A percentile compares a stretch with the other conserved stretches of the same genome.
Conservation (phyloP, 2,113 vertebrate genomes). For the Archocentrus centrarchus region DNA sequence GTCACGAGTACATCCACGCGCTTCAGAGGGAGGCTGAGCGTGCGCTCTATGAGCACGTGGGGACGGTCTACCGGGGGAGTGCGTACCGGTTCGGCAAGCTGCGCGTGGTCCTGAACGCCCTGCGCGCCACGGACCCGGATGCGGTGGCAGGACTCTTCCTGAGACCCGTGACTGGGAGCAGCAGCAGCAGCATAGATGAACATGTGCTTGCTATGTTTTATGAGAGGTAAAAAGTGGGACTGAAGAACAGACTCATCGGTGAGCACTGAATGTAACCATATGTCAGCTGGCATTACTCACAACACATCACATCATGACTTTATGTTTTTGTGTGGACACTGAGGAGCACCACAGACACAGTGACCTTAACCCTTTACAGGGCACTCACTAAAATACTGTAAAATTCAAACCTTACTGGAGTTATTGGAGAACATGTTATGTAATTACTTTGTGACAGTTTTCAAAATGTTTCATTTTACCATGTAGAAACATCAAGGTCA, state of each 20-base stretch:
- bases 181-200: conserved; percentile 85
- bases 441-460: too few relatives aligned
- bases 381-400: too few relatives aligned
- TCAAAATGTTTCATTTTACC: too few relatives aligned
- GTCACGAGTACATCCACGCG: conserved; percentile 86
- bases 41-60: conserved; percentile 88
- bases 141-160: conserved; percentile 89
- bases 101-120: conserved; percentile 83
- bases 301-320: background rate
- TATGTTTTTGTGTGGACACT: background rate
- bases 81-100: conserved; percentile 71
- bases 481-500: too few relatives aligned
- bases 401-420: too few relatives aligned
- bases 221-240: conserved; percentile 70
- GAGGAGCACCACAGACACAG: background rate
- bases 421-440: too few relatives aligned
- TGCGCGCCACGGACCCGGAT: conserved; percentile 84
- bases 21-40: conserved; percentile 88
- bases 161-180: conserved; percentile 86
- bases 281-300: background rate
- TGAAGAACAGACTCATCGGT: background rate
- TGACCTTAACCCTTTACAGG: background rate
- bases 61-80: conserved; percentile 80
- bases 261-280: background rate
- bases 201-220: conserved; percentile 91